Percentiles rank a stretch among this genome's conserved stretches.
Evolutionary conservation across 1,140 invertebrate genomes (phyloP).

Genomic region (Calosoma granatense): DNA sequence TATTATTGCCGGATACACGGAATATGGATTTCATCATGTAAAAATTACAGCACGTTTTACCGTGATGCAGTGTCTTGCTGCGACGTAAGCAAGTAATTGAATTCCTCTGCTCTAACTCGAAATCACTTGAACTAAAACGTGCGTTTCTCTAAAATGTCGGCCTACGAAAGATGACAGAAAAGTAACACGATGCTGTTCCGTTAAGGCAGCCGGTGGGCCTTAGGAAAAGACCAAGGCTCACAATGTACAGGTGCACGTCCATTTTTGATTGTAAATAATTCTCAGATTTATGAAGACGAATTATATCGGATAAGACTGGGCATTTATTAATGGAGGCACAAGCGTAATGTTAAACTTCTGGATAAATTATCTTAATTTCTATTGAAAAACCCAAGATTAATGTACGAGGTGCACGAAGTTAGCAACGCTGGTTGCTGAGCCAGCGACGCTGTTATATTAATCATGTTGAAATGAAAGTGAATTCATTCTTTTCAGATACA

Average conservation of each 20-base stretch:
- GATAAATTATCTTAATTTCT: constrained; percentile 7
- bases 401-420: not conserved
- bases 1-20: too few relatives aligned
- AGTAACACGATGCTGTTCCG: too few relatives aligned
- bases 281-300: not conserved
- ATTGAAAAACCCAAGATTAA: constrained; percentile 1
- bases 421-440: not conserved
- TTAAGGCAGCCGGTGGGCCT: too few relatives aligned
- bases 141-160: too few relatives aligned
- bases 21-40: too few relatives aligned
- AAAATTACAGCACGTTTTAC: too few relatives aligned
- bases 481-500: not conserved
- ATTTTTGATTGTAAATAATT: not conserved
- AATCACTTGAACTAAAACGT: too few relatives aligned
- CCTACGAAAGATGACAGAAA: too few relatives aligned
- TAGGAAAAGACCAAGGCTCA: too few relatives aligned
- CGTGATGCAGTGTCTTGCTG: too few relatives aligned
- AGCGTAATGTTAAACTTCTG: not conserved
- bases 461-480: not conserved
- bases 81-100: too few relatives aligned
- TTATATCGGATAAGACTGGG: not conserved
- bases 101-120: too few relatives aligned
- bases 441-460: not conserved
- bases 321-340: not conserved
- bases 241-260: not conserved